Conservation (phyloP, 1,140 invertebrate genomes). For the Drosophila santomea region DNA sequence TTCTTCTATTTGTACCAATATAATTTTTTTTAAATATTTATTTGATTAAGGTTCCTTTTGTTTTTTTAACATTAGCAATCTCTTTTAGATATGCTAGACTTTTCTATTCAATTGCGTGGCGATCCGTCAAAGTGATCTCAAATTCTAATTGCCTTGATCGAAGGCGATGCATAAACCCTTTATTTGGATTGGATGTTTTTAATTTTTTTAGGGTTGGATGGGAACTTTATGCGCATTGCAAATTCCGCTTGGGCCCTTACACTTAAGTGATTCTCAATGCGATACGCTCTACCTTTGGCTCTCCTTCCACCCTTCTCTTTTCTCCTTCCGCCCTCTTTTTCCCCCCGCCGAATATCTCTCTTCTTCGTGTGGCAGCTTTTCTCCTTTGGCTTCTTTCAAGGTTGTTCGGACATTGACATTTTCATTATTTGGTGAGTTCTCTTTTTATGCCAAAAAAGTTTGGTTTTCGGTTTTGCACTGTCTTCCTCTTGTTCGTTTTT, state of each 20-base stretch:
- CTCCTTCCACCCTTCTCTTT: conserved; percentile 32
- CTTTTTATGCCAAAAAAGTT: conserved; percentile 60
- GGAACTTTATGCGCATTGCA: conserved; percentile 70
- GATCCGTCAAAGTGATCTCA: conserved; percentile 14
- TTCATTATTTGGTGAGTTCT: conserved; percentile 65
- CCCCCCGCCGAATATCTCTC: conserved; percentile 2
- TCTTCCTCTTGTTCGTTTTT: conserved; percentile 51
- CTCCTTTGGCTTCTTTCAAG: conserved; percentile 84
- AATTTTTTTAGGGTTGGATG: conserved; percentile 24
- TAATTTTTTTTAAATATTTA: no score
- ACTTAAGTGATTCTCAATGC: conserved; percentile 61
- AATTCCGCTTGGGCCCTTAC: conserved; percentile 65
- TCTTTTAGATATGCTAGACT: conserved; percentile 4
- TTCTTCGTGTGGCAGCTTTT: conserved; percentile 62
- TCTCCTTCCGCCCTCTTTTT: conserved; percentile 8
- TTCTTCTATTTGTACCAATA: no score
- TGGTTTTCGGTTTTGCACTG: conserved; percentile 57
- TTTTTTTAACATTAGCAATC: background rate
- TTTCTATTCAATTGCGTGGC: conserved; percentile 42
- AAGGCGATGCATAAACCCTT: conserved; percentile 19
- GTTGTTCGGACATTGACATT: conserved; percentile 85
- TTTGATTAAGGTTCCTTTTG: no score
- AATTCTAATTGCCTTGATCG: conserved; percentile 35
- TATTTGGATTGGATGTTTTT: conserved; percentile 20
- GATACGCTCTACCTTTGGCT: conserved; percentile 19